Base-by-base conservation (phyloP, 2,888 invertebrate genomes). In the Poecilobothrus nobilitatus region DNA sequence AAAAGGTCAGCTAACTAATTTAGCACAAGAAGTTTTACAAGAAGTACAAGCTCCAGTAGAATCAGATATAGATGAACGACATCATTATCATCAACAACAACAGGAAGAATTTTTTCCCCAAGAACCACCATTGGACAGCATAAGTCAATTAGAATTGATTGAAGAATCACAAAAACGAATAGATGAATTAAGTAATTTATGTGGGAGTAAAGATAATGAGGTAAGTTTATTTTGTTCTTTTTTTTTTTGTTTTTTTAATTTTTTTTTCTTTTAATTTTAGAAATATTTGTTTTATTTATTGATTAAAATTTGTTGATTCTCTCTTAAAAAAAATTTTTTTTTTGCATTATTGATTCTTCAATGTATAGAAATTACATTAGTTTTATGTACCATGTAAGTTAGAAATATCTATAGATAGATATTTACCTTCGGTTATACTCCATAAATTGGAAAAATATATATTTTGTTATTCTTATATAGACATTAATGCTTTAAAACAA, bases 1-100 rank as follows among this genome's bases (percentile, higher is more conserved):
- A 73, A 94, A 93, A 81, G 95, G 94, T 74, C 95, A 95, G 84
- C 87, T 95, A 76, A 88, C 89, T 53, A 94, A 87, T 83, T 90
- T 95, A 77, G 94, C 95, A 70, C 91, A 91, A 80, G 94, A 94
- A 83, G 65, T 65, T 65, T 20, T 65, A 20, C 20, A 33, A 10
- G 53, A 53, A 53, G 53, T 53, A 12, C 53, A 53, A 53, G 53
- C n/a, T 53, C n/a, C 53, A 18, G 15, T 8, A 12, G 65, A 65
- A 20, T 18, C 10, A n/a, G 63, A 63, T 27, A 5, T 7, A 18
- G 18, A 8, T 18, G 34, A 65, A 18, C 27, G 15, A 33, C 9
- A 21, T 7, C 21, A 12, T 12, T 1, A 21, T 7, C 21, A 12
- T 12, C 63, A 63, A 18, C 5, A 15, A 6, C 37, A 65, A n/a